Evolutionary conservation across 2,113 vertebrate genomes (phyloP).

Genomic region (Crotalus helleri): DNA sequence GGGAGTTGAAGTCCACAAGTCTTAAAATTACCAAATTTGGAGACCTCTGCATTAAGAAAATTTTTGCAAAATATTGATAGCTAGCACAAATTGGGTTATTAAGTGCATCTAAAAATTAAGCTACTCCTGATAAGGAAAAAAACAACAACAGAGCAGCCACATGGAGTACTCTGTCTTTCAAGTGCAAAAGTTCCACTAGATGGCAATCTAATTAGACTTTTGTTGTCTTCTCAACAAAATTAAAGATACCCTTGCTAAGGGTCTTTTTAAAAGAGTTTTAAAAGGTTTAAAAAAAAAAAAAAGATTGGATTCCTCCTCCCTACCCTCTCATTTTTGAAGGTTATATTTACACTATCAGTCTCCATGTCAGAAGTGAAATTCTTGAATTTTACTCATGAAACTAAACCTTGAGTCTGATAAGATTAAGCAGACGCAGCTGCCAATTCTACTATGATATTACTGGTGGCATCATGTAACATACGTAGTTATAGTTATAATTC

Average conservation of each 20-base stretch:
- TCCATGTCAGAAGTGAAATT: neutral
- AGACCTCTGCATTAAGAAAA: neutral
- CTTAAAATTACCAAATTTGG: neutral
- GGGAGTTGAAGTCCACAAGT: neutral
- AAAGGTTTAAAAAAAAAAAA: neutral
- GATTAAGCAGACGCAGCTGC: neutral
- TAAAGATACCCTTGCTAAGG: neutral
- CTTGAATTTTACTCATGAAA: neutral
- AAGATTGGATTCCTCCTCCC: neutral
- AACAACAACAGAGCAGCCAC: neutral
- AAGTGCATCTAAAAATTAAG: neutral
- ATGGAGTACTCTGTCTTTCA: neutral
- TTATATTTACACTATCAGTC: neutral
- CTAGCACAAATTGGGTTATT: neutral
- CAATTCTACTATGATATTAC: neutral
- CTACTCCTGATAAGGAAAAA: neutral
- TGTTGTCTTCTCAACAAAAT: constrained; percentile 15
- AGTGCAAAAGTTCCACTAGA: constrained; percentile 58
- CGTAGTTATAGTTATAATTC: neutral
- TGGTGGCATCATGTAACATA: neutral
- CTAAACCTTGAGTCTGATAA: neutral
- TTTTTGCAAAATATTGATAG: neutral
- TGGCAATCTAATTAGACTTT: constrained; percentile 64
- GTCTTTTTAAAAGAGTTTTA: neutral
- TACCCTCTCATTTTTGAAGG: neutral